Percentiles rank a stretch among this genome's conserved stretches.
phyloP scores from a whole-genome alignment of 2,797 vertebrate species.

The Saxicola maurus region DNA sequence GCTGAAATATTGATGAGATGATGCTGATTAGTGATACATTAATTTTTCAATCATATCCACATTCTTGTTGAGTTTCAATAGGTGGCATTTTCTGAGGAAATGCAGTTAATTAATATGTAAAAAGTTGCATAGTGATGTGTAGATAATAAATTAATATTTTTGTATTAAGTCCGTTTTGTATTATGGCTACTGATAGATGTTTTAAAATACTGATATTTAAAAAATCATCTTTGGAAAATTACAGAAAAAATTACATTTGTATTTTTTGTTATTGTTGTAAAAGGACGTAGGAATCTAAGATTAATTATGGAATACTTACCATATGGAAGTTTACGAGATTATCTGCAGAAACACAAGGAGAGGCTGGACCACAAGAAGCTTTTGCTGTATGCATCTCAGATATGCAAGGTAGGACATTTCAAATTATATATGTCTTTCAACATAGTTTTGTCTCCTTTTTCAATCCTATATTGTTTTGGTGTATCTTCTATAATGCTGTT shows the following conservation, averaged over 20 bases:
- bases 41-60: background rate
- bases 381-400: conserved; percentile 89
- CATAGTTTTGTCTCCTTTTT: background rate
- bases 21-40: background rate
- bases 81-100: background rate
- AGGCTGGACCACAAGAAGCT: conserved; percentile 90
- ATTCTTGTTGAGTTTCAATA: background rate
- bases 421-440: background rate
- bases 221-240: background rate
- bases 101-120: background rate
- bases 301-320: conserved; percentile 98
- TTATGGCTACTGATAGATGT: background rate
- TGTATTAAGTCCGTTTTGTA: background rate
- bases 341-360: conserved; percentile 92
- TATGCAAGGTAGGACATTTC: conserved; percentile 87
- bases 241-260: background rate
- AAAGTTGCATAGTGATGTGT: background rate
- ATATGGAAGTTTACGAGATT: conserved; percentile 93
- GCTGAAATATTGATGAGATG: background rate
- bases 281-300: conserved; percentile 89
- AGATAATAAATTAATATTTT: background rate
- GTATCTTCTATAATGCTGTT: background rate
- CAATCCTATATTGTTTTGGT: background rate
- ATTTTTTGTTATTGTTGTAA: conserved; percentile 16
- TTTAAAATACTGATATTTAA: background rate